A percentile compares a stretch with the other conserved stretches of the same genome.
Conservation (phyloP, 2,797 vertebrate genomes). For the Sebastes taczanowskii region DNA sequence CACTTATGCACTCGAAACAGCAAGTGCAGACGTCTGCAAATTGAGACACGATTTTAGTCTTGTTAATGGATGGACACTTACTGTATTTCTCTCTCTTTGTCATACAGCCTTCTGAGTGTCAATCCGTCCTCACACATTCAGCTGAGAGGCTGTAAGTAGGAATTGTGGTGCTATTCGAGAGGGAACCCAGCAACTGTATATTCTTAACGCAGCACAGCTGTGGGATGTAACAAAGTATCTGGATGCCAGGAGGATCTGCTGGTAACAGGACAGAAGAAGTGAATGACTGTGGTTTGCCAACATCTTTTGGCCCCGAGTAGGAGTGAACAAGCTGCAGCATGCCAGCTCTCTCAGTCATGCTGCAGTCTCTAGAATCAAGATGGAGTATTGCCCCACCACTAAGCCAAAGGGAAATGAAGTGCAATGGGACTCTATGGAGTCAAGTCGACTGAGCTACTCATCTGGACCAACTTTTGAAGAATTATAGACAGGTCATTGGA, state of each 20-base stretch:
- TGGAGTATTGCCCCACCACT: background rate
- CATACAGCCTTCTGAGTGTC: background rate
- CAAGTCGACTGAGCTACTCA: background rate
- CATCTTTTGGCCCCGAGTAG: background rate
- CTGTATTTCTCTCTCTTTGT: background rate
- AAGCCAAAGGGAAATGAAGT: background rate
- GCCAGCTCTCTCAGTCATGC: no score
- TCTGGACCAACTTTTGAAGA: background rate
- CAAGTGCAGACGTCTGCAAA: background rate
- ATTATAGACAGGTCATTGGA: background rate
- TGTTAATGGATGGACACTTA: background rate
- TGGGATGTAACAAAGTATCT: background rate
- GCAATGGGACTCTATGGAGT: background rate
- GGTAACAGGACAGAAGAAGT: background rate
- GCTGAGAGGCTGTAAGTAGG: accelerated
- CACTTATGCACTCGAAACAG: no score
- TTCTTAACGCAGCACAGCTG: background rate
- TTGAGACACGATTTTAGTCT: background rate
- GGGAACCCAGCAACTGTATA: accelerated
- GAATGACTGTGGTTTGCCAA: background rate
- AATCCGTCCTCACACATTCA: accelerated
- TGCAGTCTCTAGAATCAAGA: background rate
- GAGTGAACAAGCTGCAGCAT: background rate
- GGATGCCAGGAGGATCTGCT: background rate
- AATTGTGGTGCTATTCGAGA: background rate